These are phyloP conservation scores for Ploceus nigricollis DNA, from an alignment of 2,113 vertebrate species.

Conservation along the genomic window DNA sequence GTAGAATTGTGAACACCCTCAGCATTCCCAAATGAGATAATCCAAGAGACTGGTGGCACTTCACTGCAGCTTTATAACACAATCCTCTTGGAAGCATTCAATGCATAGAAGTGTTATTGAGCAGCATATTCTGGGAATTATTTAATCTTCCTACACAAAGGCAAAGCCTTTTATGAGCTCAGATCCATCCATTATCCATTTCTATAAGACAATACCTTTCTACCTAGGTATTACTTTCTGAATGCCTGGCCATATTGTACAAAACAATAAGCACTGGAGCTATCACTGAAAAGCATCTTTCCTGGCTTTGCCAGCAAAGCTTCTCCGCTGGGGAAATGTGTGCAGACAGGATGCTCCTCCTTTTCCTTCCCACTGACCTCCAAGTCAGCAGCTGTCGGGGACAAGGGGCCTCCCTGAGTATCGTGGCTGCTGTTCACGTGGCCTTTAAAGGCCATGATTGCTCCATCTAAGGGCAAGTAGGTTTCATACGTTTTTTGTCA, in stretches of 20 bases:
- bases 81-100: not conserved
- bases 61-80: not conserved
- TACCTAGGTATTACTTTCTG: constrained; percentile 17
- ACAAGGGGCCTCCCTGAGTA: not conserved
- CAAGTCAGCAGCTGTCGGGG: not conserved
- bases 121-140: not conserved
- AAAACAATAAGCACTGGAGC: constrained; percentile 55
- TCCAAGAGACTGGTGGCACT: not conserved
- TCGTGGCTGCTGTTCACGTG: not conserved
- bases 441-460: not conserved
- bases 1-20: not conserved
- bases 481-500: not conserved
- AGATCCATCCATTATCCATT: constrained; percentile 19
- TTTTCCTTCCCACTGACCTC: constrained; percentile 67
- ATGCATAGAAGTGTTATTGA: not conserved
- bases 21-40: not conserved
- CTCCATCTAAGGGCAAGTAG: not conserved
- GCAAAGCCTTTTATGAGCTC: constrained; percentile 19
- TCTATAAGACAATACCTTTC: constrained; percentile 17
- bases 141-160: not conserved
- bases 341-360: constrained; percentile 73
- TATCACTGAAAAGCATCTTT: constrained; percentile 76
- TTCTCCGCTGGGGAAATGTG: constrained; percentile 11
- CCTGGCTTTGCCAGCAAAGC: constrained; percentile 42
- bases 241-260: constrained; percentile 15